Percentiles rank a stretch among this genome's conserved stretches.
phyloP scores from a whole-genome alignment of 2,113 vertebrate genomes.

The Todiramphus saurophagus region DNA sequence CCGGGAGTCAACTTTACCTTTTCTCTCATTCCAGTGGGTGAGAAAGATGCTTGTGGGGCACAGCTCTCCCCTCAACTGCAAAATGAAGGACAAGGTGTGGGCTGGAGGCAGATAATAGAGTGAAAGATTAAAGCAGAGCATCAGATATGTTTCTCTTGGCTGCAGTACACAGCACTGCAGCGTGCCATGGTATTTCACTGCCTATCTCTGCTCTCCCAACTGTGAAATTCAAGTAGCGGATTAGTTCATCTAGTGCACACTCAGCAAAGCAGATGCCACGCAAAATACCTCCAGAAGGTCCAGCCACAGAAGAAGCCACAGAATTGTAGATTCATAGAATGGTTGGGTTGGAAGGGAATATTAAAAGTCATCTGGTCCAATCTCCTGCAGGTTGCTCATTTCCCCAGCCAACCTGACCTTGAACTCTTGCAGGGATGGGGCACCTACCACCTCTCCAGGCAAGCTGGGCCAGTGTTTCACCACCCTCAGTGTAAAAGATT shows the following conservation, averaged over 20 bases:
- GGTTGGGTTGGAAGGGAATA: neutral
- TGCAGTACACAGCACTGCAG: neutral
- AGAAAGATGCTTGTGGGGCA: neutral
- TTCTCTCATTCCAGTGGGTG: accelerated
- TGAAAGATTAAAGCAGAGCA: neutral
- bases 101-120: neutral
- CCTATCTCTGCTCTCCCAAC: neutral
- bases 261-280: neutral
- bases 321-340: neutral
- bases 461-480: neutral
- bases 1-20: neutral
- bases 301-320: neutral
- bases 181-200: accelerated
- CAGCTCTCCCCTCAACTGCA: neutral
- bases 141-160: neutral
- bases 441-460: neutral
- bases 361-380: neutral
- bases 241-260: neutral
- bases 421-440: neutral
- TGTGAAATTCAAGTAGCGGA: neutral
- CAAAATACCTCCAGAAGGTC: neutral
- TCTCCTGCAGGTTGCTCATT: neutral
- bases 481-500: neutral
- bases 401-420: neutral
- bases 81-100: neutral